Evolutionary conservation across 2,797 vertebrate genomes (phyloP).

Genomic region (Urophycis tenuis): DNA sequence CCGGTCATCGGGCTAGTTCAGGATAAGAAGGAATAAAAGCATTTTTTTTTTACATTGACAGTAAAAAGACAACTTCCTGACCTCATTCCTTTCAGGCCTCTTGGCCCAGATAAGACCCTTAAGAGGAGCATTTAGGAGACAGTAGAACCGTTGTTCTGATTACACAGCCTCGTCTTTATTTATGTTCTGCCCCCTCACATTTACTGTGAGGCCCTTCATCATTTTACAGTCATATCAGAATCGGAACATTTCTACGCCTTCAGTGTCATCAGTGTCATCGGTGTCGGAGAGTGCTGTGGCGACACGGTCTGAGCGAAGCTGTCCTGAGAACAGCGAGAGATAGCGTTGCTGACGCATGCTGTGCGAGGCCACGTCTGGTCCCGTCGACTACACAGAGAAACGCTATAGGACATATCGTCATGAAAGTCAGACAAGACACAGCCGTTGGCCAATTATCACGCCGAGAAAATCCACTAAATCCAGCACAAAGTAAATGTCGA

Average conservation of each 20-base stretch:
- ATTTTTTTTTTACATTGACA: constrained; percentile 29
- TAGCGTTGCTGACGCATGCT: constrained; percentile 11
- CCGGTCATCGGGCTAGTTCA: constrained; percentile 1
- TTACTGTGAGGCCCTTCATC: constrained; percentile 28
- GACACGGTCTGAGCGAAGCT: constrained; percentile 17
- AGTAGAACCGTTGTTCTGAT: background rate
- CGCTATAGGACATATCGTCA: constrained; percentile 32
- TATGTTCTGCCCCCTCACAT: constrained; percentile 18
- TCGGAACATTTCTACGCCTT: background rate
- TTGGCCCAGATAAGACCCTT: constrained; percentile 31
- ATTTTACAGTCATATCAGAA: constrained; percentile 10
- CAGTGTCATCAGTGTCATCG: too few species aligned
- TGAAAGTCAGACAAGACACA: background rate
- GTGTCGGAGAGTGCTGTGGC: background rate
- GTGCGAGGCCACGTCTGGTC: constrained; percentile 27
- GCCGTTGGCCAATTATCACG: background rate
- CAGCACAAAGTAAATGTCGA: background rate
- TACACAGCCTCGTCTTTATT: constrained; percentile 14
- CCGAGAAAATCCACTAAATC: background rate
- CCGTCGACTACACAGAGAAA: constrained; percentile 24
- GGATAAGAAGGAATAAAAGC: constrained; percentile 17
- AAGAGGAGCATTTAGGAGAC: background rate
- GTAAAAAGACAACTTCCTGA: constrained; percentile 40
- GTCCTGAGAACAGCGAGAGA: constrained; percentile 10
- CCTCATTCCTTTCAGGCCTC: constrained; percentile 42